These are phyloP conservation scores for Edolisoma coerulescens DNA, from an alignment of 2,113 vertebrate species.

Conservation along the genomic window DNA sequence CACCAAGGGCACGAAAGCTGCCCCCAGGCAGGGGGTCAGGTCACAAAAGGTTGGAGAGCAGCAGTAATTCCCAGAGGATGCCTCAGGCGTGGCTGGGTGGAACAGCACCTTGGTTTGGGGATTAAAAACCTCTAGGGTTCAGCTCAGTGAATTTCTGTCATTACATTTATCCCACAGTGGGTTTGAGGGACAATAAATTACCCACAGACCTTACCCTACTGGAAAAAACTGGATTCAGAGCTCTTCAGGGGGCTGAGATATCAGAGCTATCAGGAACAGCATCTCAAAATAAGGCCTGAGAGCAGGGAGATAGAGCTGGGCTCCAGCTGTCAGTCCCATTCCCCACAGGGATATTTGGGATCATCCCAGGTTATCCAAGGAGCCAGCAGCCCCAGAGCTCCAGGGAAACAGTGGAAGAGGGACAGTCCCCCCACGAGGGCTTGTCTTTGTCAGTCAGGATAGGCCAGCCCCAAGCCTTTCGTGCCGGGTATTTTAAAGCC, in stretches of 20 bases:
- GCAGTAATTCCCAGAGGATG: neutral
- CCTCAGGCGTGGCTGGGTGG: neutral
- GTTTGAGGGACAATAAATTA: neutral
- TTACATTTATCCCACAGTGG: neutral
- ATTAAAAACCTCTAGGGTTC: neutral
- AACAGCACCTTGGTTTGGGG: neutral
- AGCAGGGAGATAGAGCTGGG: neutral
- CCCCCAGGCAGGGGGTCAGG: neutral
- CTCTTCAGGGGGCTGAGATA: neutral
- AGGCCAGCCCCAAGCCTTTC: neutral
- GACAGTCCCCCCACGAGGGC: too few species aligned
- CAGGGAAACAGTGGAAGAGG: neutral
- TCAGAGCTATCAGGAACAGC: neutral
- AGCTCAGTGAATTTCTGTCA: accelerated
- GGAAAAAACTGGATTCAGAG: neutral
- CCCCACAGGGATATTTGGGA: neutral
- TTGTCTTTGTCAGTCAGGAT: neutral
- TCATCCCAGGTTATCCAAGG: neutral
- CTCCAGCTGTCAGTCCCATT: neutral
- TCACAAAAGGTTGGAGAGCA: neutral
- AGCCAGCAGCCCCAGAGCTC: neutral
- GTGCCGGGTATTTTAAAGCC: neutral
- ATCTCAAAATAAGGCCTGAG: neutral
- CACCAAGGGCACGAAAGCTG: neutral
- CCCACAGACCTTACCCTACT: neutral